phyloP scores from a whole-genome alignment of 1,140 invertebrate species.

The Caenorhabditis briggsae region DNA sequence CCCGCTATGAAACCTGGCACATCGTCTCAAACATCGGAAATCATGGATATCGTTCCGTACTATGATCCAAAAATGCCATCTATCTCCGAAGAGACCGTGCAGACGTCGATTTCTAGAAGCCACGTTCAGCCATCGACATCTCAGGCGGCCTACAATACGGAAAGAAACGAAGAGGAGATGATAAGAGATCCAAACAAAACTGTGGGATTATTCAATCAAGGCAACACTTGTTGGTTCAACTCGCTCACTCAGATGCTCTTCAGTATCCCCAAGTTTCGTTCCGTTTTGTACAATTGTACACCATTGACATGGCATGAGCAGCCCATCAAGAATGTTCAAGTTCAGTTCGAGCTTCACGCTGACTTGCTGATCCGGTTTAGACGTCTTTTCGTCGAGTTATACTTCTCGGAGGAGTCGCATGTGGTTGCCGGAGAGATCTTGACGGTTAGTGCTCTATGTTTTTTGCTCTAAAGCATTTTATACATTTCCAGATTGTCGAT shows the following conservation, averaged over 20 bases:
- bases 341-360: background rate
- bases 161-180: background rate
- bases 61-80: too few relatives aligned
- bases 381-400: background rate
- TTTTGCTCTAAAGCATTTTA: background rate
- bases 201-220: background rate
- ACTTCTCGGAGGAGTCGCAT: background rate
- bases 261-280: background rate
- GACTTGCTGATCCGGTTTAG: background rate
- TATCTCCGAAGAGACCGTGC: too few relatives aligned
- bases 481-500: background rate
- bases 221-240: conserved; percentile 33
- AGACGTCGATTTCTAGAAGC: too few relatives aligned
- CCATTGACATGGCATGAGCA: background rate
- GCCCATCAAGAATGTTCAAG: background rate
- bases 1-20: too few relatives aligned
- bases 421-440: background rate
- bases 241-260: background rate
- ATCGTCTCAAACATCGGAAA: too few relatives aligned
- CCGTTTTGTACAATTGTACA: background rate
- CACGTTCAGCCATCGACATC: too few relatives aligned
- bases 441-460: background rate
- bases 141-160: too few relatives aligned
- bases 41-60: too few relatives aligned
- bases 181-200: background rate